Base-by-base conservation (phyloP, 2,888 invertebrate genomes). In the Perizoma flavofasciatum region DNA sequence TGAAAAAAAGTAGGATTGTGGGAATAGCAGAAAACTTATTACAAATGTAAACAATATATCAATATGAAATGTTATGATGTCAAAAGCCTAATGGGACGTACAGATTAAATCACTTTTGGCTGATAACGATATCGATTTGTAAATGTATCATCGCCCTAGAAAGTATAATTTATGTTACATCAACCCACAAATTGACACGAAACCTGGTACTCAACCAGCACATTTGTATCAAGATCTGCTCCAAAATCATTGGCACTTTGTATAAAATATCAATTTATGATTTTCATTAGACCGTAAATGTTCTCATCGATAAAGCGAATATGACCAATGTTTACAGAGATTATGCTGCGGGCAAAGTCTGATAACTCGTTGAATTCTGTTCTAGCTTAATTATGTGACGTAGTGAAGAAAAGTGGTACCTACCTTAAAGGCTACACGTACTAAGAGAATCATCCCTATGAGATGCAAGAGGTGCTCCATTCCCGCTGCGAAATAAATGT, bases 241-340 rank as follows among this genome's bases (percentile, higher is more conserved):
- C 45, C 35, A 49, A 53, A 59, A 45, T 33, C 32, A 54, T 46
- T 32, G 33, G 40, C 49, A 59, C 45, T 53, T 53, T 49, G 53
- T 46, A 54, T 59, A 59, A 50, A 54, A 59, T 59, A 54, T 41
- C 40, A 54, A 52, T 58, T 52, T 40, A 56, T 53, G 43, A 45
- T 49, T 49, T 41, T 48, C 37, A 46, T 49, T 49, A 4, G 45
- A 46, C 40, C 41, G 35, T 54, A 34, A 41, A 54, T 50, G 49
- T 35, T 49, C 34, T 32, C 33, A 59, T 59, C 54, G 37, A 59
- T 54, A 54, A 49, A 59, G 7, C 45, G 37, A 52, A 57, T 49
- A 33, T 41, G 32, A 49, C n/a, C 49, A 46, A 54, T 49, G 45
- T 55, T 49, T 56, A 34, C 9, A 6, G 37, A 37, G 37, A 10